These are phyloP conservation scores for Gallinago jamesoni DNA, from an alignment of 2,113 vertebrate species.

Conservation along the genomic window DNA sequence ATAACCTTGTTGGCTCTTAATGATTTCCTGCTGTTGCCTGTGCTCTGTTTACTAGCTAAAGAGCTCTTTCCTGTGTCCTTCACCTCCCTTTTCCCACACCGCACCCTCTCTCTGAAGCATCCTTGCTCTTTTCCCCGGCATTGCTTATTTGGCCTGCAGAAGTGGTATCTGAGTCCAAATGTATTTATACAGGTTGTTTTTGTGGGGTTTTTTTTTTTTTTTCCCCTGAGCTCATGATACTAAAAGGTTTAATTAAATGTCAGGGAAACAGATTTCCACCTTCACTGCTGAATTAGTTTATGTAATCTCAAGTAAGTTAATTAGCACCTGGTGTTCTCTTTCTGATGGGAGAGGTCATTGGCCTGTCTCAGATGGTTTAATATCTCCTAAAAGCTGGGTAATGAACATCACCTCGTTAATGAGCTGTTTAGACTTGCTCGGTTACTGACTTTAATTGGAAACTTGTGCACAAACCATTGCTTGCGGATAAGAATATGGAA, in stretches of 20 bases:
- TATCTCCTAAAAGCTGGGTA: neutral
- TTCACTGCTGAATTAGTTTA: neutral
- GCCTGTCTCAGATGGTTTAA: neutral
- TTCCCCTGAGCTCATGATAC: neutral
- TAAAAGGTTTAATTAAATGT: neutral
- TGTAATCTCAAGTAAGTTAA: neutral
- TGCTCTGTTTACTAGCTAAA: slow-evolving; percentile 50
- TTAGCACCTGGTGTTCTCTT: slow-evolving; percentile 2
- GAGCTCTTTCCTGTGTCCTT: slow-evolving; percentile 39
- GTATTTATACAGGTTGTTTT: neutral
- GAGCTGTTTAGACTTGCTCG: neutral
- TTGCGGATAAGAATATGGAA: neutral
- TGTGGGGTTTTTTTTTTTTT: neutral
- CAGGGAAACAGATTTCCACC: neutral
- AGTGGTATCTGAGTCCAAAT: neutral
- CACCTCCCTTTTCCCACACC: slow-evolving; percentile 30
- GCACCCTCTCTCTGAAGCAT: neutral
- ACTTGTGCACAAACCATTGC: neutral
- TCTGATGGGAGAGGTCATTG: neutral
- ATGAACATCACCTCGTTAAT: neutral
- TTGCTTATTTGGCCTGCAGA: neutral
- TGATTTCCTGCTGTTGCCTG: slow-evolving; percentile 39
- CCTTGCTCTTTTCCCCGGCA: neutral
- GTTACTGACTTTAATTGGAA: neutral
- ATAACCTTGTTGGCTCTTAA: slow-evolving; percentile 10